Conservation (phyloP, 2,888 invertebrate species). For the Dasysyrphus tricinctus region DNA sequence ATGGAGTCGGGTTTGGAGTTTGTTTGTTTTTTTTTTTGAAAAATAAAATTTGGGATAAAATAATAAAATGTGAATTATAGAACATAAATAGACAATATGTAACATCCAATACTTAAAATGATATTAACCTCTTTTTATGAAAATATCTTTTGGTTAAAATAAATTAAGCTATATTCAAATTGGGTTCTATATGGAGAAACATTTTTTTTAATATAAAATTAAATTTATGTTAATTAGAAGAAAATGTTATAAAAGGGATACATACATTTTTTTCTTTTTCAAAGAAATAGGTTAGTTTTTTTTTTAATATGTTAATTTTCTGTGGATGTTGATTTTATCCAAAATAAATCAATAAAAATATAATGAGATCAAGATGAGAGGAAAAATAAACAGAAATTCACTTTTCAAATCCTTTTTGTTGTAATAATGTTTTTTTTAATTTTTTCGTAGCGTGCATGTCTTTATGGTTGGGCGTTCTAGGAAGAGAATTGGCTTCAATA, state of each 20-base stretch:
- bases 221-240: slow-evolving; percentile 17
- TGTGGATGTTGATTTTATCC: neutral
- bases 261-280: neutral
- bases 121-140: slow-evolving; percentile 55
- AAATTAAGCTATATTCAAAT: slow-evolving; percentile 38
- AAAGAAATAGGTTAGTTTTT: neutral
- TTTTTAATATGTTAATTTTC: neutral
- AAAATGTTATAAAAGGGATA: slow-evolving; percentile 5
- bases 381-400: neutral
- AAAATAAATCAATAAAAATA: neutral
- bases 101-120: slow-evolving; percentile 16
- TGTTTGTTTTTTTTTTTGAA: neutral
- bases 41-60: neutral
- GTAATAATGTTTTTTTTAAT: no score
- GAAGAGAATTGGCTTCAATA: no score
- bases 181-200: neutral
- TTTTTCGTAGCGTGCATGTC: no score
- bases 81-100: neutral
- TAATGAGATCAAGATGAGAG: neutral
- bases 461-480: no score
- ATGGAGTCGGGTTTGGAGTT: neutral
- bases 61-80: neutral
- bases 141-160: slow-evolving; percentile 48
- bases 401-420: neutral
- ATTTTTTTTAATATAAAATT: neutral